Evolutionary conservation across 92 coral and sea anemone genomes (phyloP).

Genomic region (Porites lobata): DNA sequence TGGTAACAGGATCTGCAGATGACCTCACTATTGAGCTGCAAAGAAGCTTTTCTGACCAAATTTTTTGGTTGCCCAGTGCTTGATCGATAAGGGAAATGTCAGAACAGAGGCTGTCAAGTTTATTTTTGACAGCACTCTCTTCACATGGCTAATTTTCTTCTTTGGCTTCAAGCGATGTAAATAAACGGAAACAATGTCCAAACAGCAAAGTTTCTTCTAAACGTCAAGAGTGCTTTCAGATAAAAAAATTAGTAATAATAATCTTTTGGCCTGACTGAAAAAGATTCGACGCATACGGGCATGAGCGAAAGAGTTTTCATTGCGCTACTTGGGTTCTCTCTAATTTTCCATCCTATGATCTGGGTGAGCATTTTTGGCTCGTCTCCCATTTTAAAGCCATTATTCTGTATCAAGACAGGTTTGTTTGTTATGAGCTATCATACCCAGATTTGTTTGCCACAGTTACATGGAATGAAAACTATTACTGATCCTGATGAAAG

Average conservation of each 20-base stretch:
- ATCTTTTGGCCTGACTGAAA: neutral
- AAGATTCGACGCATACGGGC: neutral
- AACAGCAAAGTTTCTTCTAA: neutral
- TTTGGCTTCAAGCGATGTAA: neutral
- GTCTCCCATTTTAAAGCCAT: neutral
- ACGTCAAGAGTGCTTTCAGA: neutral
- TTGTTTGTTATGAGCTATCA: neutral
- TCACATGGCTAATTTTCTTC: neutral
- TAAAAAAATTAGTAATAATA: neutral
- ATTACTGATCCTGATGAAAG: constrained; percentile 39
- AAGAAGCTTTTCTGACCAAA: neutral
- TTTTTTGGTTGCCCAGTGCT: constrained; percentile 19
- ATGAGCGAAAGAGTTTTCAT: neutral
- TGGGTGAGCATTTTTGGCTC: neutral
- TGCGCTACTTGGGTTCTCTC: neutral
- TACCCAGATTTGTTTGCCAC: neutral
- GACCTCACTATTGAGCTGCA: constrained; percentile 7
- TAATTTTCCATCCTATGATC: neutral
- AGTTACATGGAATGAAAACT: constrained; percentile 21
- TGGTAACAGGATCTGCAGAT: constrained; percentile 35
- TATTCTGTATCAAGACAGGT: neutral
- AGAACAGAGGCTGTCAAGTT: neutral
- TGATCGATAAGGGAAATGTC: constrained; percentile 25
- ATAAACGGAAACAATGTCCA: neutral
- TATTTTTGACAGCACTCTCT: neutral